Conservation (phyloP, 2,113 vertebrate species). For the Labeo catla region DNA sequence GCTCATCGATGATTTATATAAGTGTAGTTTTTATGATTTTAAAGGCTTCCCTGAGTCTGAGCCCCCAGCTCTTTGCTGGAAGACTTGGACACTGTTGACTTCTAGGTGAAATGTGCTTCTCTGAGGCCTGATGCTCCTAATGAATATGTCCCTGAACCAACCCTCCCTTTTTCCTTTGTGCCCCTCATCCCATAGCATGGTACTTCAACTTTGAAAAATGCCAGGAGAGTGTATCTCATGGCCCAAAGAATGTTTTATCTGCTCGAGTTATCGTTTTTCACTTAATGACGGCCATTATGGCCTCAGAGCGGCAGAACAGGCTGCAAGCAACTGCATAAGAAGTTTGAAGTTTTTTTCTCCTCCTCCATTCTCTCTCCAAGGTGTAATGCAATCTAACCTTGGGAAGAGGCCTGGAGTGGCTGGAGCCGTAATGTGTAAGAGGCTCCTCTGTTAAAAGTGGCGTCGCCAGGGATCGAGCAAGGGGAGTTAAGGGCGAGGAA, state of each 20-base stretch:
- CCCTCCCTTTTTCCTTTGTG: slow-evolving; percentile 55
- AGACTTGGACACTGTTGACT: slow-evolving; percentile 29
- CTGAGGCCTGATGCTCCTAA: slow-evolving; percentile 28
- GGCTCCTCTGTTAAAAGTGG: slow-evolving; percentile 60
- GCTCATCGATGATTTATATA: slow-evolving; percentile 53
- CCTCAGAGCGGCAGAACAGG: slow-evolving; percentile 47
- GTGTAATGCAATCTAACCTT: slow-evolving; percentile 69
- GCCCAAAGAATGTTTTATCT: slow-evolving; percentile 69
- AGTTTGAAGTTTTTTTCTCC: slow-evolving; percentile 44
- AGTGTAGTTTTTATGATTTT: slow-evolving; percentile 9
- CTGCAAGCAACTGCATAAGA: slow-evolving; percentile 49
- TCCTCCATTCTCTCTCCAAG: slow-evolving; percentile 58
- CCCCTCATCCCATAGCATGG: slow-evolving; percentile 54
- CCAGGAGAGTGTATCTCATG: slow-evolving; percentile 56
- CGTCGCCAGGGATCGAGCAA: slow-evolving; percentile 59
- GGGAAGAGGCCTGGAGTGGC: slow-evolving; percentile 61
- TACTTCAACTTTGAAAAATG: slow-evolving; percentile 61
- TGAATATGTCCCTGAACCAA: slow-evolving; percentile 32
- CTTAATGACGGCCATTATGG: slow-evolving; percentile 69
- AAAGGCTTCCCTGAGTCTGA: background rate
- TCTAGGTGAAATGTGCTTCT: slow-evolving; percentile 10
- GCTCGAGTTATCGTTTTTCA: slow-evolving; percentile 69
- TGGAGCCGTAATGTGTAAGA: slow-evolving; percentile 59
- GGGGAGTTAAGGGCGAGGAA: slow-evolving; percentile 70
- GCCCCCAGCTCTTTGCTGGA: background rate